These are phyloP conservation scores for Branchinecta lindahli DNA, from an alignment of 1,140 invertebrate species.

Conservation along the genomic window DNA sequence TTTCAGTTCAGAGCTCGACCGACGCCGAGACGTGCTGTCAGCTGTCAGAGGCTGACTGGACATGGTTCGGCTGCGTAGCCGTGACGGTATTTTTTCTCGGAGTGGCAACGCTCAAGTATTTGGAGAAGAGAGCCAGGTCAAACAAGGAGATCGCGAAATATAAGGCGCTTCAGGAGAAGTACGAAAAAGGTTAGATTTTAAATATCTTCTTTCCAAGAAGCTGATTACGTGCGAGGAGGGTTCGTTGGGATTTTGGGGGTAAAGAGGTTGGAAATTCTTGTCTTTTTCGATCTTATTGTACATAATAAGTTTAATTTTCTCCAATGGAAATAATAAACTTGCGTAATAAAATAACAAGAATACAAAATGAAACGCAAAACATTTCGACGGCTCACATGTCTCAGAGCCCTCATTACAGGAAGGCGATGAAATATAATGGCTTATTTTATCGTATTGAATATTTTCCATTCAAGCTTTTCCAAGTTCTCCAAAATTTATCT, in stretches of 20 bases:
- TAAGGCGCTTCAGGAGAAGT: conserved; percentile 10
- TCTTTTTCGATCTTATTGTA: not conserved
- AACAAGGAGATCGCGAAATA: conserved; percentile 6
- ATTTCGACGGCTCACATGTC: no score
- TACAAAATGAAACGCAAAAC: no score
- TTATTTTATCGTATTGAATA: no score
- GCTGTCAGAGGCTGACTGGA: conserved; percentile 24
- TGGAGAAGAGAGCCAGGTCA: conserved; percentile 18
- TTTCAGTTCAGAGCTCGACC: no score
- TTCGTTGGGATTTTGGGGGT: not conserved
- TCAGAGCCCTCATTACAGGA: no score
- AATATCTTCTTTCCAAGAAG: not conserved
- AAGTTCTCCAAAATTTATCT: no score
- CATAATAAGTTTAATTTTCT: not conserved
- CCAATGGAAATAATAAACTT: conserved; percentile 4
- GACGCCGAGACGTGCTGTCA: conserved; percentile 20
- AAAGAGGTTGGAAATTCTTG: not conserved
- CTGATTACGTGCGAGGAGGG: not conserved
- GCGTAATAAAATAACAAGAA: not conserved
- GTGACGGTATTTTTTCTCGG: conserved; percentile 22
- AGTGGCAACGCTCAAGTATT: conserved; percentile 24
- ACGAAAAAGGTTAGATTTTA: conserved; percentile 14
- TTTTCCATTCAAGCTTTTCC: no score
- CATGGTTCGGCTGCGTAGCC: conserved; percentile 23
- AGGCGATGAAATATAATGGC: no score